Evolutionary conservation across 2,113 vertebrate genomes (phyloP), one percentile per base, ranked within the genome.

Genomic region (Sinosuthora webbiana): DNA sequence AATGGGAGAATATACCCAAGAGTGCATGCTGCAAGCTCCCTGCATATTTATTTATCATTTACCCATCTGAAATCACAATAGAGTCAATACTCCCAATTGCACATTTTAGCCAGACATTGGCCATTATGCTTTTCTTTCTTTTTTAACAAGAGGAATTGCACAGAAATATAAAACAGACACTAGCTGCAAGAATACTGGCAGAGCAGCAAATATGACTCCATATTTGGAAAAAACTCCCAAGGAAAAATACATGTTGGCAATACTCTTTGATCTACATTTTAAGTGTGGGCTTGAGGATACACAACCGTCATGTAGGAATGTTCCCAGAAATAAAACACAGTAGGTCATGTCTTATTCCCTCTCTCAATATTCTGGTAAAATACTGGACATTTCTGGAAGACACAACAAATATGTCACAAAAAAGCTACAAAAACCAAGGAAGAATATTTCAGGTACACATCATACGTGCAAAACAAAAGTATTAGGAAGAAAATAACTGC

Each of bases 151-250:
- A 91, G 25, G 70, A 82, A 82, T 64, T 87, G 41, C 35, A 35
- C 30, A 57, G 77, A 93, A 93, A 96, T 95, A 56, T 49, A 94
- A 95, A 94, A 16, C 91, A 96, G 91, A 85, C 67, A 69, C 67
- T 39, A 64, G 53, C 37, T 65, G 15, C 60, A 92, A 82, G 74
- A 87, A 37, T 41, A 87, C 56, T 95, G 87, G 91, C 83, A 95
- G 70, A 87, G 31, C 30, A 87, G 74, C 62, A 92, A 92, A 93
- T 92, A 64, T 53, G 30, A 95, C 16, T 83, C 93, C 53, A 16
- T 87, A 83, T 87, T 87, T 52, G 42, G 91, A 87, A 77, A 91
- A 91, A 91, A 45, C 15, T 67, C 76, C 81, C 45, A 41, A 68
- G 71, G 45, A 89, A 89, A 93, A 94, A 91, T 84, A 60, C 33